Conservation (phyloP, 2,797 vertebrate genomes). For the Gastrophryne carolinensis region DNA sequence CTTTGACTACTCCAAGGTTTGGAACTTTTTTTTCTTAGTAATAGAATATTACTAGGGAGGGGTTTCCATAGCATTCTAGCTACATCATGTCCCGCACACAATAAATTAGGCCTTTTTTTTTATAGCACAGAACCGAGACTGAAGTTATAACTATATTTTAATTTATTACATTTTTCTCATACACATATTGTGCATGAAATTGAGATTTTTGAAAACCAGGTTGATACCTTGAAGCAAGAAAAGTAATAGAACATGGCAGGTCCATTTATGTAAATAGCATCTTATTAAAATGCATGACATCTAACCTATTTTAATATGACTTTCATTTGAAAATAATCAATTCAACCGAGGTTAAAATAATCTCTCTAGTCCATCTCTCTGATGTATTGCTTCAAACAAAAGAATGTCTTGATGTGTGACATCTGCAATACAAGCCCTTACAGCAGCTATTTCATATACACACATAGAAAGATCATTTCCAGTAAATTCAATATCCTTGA, state of each 20-base stretch:
- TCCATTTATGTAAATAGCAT: constrained; percentile 33
- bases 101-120: too few species aligned
- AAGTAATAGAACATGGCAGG: constrained; percentile 31
- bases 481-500: too few species aligned
- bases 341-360: constrained; percentile 36
- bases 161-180: neutral
- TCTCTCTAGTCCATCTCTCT: constrained; percentile 22
- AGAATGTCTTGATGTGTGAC: constrained; percentile 12
- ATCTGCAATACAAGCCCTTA: neutral
- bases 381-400: constrained; percentile 33
- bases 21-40: too few species aligned
- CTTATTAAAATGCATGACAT: constrained; percentile 45
- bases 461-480: too few species aligned
- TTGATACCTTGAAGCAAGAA: constrained; percentile 26
- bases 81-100: too few species aligned
- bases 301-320: constrained; percentile 37
- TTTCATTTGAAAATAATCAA: constrained; percentile 46
- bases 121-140: too few species aligned
- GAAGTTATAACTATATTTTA: neutral
- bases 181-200: neutral
- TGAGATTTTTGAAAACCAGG: neutral
- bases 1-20: too few species aligned
- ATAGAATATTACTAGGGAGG: too few species aligned
- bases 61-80: too few species aligned
- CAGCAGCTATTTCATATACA: constrained; percentile 50